These are phyloP conservation scores for Catostylus mosaicus DNA, from an alignment of 30 jellyfish, hydroid and myxozoan genomes.

Conservation along the genomic window DNA sequence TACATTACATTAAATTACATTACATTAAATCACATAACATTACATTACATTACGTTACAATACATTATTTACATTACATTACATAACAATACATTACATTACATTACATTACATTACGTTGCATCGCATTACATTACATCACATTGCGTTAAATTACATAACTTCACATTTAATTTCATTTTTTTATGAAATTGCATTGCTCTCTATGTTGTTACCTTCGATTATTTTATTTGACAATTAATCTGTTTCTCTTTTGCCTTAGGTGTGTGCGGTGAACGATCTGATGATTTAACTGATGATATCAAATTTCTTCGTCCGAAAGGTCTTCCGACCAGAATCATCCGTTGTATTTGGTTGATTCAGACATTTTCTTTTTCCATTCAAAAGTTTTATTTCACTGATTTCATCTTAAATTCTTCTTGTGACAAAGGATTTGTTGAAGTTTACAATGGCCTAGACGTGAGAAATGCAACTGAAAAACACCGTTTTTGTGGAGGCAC, in stretches of 20 bases:
- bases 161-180: too few relatives aligned
- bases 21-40: too few relatives aligned
- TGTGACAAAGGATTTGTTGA: background rate
- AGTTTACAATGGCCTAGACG: conserved; percentile 13
- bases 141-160: too few relatives aligned
- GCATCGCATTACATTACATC: too few relatives aligned
- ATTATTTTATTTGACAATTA: too few relatives aligned
- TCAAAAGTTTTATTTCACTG: conserved; percentile 25
- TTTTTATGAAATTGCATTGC: too few relatives aligned
- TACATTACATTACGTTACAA: too few relatives aligned
- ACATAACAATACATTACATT: too few relatives aligned
- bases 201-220: too few relatives aligned
- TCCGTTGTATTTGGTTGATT: conserved; percentile 43
- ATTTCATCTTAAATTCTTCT: background rate
- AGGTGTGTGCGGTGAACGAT: conserved; percentile 50
- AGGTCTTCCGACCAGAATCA: background rate
- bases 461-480: background rate
- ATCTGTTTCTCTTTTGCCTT: background rate
- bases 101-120: too few relatives aligned
- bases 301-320: conserved; percentile 3
- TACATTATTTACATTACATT: too few relatives aligned
- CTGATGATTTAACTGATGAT: background rate
- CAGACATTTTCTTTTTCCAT: conserved; percentile 31
- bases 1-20: too few relatives aligned
- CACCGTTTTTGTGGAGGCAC: conserved; percentile 4